phyloP scores from a whole-genome alignment of 2,113 vertebrate genomes.

The Gambusia holbrooki region DNA sequence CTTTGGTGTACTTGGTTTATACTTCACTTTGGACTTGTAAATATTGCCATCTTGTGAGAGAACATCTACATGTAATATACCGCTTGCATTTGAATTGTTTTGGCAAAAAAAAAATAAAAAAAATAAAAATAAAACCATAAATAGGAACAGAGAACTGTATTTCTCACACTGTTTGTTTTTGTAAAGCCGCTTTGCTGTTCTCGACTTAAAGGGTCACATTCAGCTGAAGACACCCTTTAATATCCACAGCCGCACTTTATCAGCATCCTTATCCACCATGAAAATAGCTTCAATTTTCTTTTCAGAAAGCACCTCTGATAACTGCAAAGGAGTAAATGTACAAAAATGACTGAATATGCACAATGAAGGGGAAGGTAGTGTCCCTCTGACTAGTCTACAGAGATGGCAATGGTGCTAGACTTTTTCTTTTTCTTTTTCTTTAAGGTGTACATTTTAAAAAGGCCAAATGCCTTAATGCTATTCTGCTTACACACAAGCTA shows the following conservation, averaged over 20 bases:
- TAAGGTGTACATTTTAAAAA: background rate
- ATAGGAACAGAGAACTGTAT: background rate
- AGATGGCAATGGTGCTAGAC: background rate
- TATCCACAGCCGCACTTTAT: constrained; percentile 33
- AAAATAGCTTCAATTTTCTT: constrained; percentile 38
- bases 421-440: background rate
- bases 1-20: background rate
- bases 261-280: constrained; percentile 31
- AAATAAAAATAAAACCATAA: too few relatives aligned
- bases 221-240: constrained; percentile 25
- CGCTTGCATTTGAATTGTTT: constrained; percentile 1
- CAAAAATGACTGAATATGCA: constrained; percentile 15
- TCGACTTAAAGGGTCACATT: constrained; percentile 11
- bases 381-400: background rate
- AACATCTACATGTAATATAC: background rate
- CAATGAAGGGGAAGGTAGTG: background rate
- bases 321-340: constrained; percentile 7
- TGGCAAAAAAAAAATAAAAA: constrained; percentile 21
- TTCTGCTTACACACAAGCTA: too few relatives aligned
- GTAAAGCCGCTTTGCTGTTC: constrained; percentile 10
- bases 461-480: background rate
- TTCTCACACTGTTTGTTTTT: constrained; percentile 13
- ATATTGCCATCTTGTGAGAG: constrained; percentile 49
- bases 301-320: constrained; percentile 21
- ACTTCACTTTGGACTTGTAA: constrained; percentile 13